Evolutionary conservation across 2,797 vertebrate genomes (phyloP).

Genomic region (Limosa lapponica): DNA sequence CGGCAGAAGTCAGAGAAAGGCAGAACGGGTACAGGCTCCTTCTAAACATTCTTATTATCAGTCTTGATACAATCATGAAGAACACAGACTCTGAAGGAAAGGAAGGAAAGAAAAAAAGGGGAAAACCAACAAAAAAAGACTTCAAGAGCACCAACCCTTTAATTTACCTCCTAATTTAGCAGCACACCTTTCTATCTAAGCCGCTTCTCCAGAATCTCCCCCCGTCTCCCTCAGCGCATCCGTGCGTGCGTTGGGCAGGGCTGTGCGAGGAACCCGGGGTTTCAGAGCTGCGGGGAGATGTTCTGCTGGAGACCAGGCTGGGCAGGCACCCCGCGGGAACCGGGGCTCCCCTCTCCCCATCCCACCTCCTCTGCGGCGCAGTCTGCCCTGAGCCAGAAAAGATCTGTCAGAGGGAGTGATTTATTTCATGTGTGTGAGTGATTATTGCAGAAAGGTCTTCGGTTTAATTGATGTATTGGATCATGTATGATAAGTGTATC

Average conservation of each 20-base stretch:
- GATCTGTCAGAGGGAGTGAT: background rate
- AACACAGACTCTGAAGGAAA: background rate
- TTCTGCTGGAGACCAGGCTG: background rate
- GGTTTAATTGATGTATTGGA: constrained; percentile 40
- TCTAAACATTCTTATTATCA: background rate
- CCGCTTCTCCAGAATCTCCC: background rate
- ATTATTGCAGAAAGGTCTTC: constrained; percentile 25
- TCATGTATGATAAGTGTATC: constrained; percentile 48
- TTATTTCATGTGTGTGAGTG: background rate
- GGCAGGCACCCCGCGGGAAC: background rate
- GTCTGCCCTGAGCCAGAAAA: background rate
- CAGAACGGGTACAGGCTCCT: background rate
- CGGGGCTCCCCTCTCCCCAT: background rate
- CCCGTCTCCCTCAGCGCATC: rapidly evolving
- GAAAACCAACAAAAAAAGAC: background rate
- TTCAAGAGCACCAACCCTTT: background rate
- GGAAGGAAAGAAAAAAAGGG: background rate
- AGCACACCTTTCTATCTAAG: background rate
- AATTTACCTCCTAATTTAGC: background rate
- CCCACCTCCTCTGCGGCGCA: background rate
- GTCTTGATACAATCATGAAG: background rate
- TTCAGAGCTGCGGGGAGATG: background rate
- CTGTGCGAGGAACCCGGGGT: rapidly evolving
- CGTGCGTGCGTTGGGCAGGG: rapidly evolving
- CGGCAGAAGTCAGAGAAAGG: background rate